Base-by-base conservation (phyloP, 2,797 vertebrate species). In the Prunella strophiata region DNA sequence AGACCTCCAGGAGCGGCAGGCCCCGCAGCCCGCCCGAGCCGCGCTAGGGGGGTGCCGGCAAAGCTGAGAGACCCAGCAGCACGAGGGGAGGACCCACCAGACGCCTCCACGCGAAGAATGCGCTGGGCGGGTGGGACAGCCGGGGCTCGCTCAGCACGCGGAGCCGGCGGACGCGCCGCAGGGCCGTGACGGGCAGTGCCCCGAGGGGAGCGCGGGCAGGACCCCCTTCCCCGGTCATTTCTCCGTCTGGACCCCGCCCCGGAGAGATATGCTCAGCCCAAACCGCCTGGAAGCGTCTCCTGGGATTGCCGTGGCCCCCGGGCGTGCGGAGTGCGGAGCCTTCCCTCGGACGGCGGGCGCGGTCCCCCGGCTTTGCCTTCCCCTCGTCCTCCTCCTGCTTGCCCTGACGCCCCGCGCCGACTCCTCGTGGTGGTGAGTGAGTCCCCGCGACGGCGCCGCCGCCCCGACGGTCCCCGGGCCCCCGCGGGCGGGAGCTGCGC, bases 371-470 rank as follows among this genome's bases (percentile, higher is more conserved):
- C 96, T 98, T 58, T 97, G 97, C 94, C 96, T 97, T 61, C 95
- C 97, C 51, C 97, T 98, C 89, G 95, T 98, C 75, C 80, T 99
- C 88, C 98, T 99, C 38, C 98, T 99, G 96, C 98, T 99, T 74
- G 96, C 98, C 73, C 98, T 99, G 95, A 99, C 99, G 30, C 99
- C 99, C 51, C 98, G 98, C 62, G 99, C 98, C 78, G 98, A 99
- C 83, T 98, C 98, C 51, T 99, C 99, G 65, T 99, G 99, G 99
- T 99, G 99, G 99, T 99, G 97, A 98, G 99, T 99, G 97, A 98
- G 99, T 98, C 75, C 16, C 80, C 36, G 42, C 74, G 11, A 27
- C 51, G 74, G 23, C n/a, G 30, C 30, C 34, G 36, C 40, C 9
- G 54, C 66, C 62, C 76, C 76, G 81, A 72, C 72, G 72, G 77